Base-by-base conservation (phyloP, 1,140 invertebrate species). In the Arion vulgaris region DNA sequence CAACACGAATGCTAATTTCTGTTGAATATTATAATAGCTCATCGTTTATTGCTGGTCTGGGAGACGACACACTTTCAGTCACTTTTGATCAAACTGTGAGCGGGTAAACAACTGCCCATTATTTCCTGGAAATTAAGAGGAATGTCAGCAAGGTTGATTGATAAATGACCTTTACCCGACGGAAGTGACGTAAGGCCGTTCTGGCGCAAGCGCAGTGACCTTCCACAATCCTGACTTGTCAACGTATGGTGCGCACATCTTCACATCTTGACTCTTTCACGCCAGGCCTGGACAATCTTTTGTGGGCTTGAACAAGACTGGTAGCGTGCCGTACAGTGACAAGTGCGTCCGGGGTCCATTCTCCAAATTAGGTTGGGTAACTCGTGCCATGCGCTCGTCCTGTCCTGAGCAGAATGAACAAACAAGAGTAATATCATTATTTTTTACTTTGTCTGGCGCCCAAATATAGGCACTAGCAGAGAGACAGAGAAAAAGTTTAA, bases 241-340 rank as follows among this genome's bases (percentile, higher is more conserved):
- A 66, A 17, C 62, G 62, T 66, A 66, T 66, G 62, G 62, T 66
- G 28, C 32, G n/a, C 62, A n/a, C n/a, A 66, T 66, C 62, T 66
- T 28, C 62, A 66, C 62, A 66, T 57, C 53, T 57, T 57, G 53
- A 57, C 53, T 57, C 53, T 57, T 57, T 57, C 53, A 57, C 53
- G 53, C 53, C 53, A n/a, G 53, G 53, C 53, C 7, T 23, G 53
- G 23, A 23, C 53, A 9, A 57, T 57, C 53, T 57, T 57, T 57
- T 57, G 53, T 57, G 23, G 53, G 53, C 53, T n/a, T 23, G 53
- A 57, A 57, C 53, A 57, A 57, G 53, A n/a, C 53, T n/a, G 53
- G 53, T 57, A 15, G 53, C 23, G 17, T 19, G 26, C 26, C 26
- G 7, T 57, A n/a, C 19, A 9, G 1, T 57, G 19, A 57, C 53